Conservation (phyloP, 1,140 invertebrate genomes). For the Scaptomyza pallida region DNA sequence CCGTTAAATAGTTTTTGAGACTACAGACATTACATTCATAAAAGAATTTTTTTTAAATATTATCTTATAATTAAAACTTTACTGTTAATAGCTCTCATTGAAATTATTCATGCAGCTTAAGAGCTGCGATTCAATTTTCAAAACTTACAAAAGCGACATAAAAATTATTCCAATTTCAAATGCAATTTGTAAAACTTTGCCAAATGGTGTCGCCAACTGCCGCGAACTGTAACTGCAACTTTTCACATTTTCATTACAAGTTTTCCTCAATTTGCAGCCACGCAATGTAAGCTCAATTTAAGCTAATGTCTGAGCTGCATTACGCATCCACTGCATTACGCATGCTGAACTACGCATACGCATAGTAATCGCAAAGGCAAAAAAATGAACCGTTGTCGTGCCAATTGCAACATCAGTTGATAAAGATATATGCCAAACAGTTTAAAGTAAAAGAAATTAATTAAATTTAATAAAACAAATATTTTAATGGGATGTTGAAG, state of each 20-base stretch:
- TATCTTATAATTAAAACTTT: conserved; percentile 11
- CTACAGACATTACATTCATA: too few relatives aligned
- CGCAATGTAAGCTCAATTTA: conserved; percentile 2
- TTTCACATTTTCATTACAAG: conserved; percentile 75
- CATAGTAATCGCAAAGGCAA: too few relatives aligned
- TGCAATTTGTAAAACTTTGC: conserved; percentile 69
- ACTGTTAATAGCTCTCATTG: too few relatives aligned
- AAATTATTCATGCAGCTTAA: conserved; percentile 44
- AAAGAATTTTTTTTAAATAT: too few relatives aligned
- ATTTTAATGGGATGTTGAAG: too few relatives aligned
- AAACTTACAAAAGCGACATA: conserved; percentile 37
- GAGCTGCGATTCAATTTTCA: conserved; percentile 46
- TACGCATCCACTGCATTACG: too few relatives aligned
- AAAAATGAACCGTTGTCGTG: too few relatives aligned
- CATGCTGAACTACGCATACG: conserved; percentile 11
- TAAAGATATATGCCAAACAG: too few relatives aligned
- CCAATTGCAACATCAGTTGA: too few relatives aligned
- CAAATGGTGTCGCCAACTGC: conserved; percentile 71
- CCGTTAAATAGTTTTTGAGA: too few relatives aligned
- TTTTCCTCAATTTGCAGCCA: conserved; percentile 30
- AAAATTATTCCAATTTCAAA: conserved; percentile 62
- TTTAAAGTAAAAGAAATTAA: too few relatives aligned
- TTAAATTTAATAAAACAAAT: too few relatives aligned
- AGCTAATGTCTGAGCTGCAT: conserved; percentile 12
- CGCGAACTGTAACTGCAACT: conserved; percentile 53